Evolutionary conservation across 2,113 vertebrate genomes (phyloP), one percentile per base, ranked within the genome.

Genomic region (Pluvianellus socialis): DNA sequence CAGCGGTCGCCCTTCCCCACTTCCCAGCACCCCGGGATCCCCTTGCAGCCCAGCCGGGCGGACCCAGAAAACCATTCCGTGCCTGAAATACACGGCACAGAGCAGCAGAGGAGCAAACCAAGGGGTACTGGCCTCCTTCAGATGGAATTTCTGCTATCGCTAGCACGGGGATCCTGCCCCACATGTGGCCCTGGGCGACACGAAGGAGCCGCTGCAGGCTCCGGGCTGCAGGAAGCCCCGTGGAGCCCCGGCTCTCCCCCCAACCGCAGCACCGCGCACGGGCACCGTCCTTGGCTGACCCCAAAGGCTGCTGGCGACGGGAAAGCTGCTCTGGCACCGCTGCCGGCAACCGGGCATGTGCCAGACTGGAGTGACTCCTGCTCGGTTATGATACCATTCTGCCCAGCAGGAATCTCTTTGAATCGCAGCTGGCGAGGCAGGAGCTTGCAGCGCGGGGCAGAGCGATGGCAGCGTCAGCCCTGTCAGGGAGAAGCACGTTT

Each of bases 331-430:
- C 33, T 8, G 47, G 66, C 79, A n/a, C 27, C 0, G 1, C 42
- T 12, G 65, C 45, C 0, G 5, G 45, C 44, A 14, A 7, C 2
- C 0, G 1, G 32, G 45, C 40, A 8, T 1, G 2, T 59, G 62
- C 49, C 61, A 28, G 11, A 14, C n/a, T 4, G 49, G 61, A 3
- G 7, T 7, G 44, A 23, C 21, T 47, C 53, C 61, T 35, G 49
- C 66, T 27, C 2, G 66, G 53, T 15, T 20, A 8, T 0, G 40
- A 33, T 13, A 10, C 40, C 40, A 0, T 40, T 35, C 28, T 17
- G 53, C 66, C 52, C 53, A 14, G 52, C 27, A 9, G 63, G 58
- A 19, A 42, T 5, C 63, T 33, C 32, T 7, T 10, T 10, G 58
- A 14, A 8, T 38, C 9, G 47, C 40, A 45, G 47, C 72, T 33